Evolutionary conservation across 2,797 vertebrate species (phyloP).

Genomic region (Poecilia picta): DNA sequence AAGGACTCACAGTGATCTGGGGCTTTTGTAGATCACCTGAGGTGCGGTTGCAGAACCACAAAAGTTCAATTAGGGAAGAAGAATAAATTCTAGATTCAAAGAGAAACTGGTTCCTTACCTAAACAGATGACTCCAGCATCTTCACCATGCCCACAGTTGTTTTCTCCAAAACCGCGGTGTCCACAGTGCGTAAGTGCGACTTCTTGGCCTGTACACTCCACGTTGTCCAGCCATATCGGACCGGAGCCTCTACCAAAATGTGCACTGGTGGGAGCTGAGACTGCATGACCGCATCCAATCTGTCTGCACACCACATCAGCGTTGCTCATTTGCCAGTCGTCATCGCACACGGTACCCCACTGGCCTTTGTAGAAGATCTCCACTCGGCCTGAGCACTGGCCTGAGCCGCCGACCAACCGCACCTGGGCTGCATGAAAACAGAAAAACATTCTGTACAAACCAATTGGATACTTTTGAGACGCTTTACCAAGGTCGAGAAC

Average conservation of each 20-base stretch:
- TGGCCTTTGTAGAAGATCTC: conserved; percentile 60
- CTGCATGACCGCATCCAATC: conserved; percentile 67
- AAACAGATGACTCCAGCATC: conserved; percentile 74
- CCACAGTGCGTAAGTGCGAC: conserved; percentile 51
- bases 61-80: not conserved
- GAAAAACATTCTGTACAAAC: conserved; percentile 5
- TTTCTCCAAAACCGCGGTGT: conserved; percentile 52
- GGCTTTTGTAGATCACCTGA: conserved; percentile 68
- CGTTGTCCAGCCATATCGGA: conserved; percentile 76
- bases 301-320: conserved; percentile 73
- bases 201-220: conserved; percentile 68
- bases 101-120: conserved; percentile 50
- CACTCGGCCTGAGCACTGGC: conserved; percentile 71
- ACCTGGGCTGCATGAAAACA: conserved; percentile 52
- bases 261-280: conserved; percentile 53
- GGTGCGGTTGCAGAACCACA: not conserved
- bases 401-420: conserved; percentile 40
- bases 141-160: conserved; percentile 71
- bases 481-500: too few species aligned
- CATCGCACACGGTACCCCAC: conserved; percentile 78
- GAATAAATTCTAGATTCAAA: not conserved
- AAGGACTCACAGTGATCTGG: conserved; percentile 57
- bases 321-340: conserved; percentile 59
- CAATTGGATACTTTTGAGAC: too few species aligned
- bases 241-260: conserved; percentile 72